Evolutionary conservation across 2,113 vertebrate species (phyloP).

Genomic region (Syngnathus scovelli): DNA sequence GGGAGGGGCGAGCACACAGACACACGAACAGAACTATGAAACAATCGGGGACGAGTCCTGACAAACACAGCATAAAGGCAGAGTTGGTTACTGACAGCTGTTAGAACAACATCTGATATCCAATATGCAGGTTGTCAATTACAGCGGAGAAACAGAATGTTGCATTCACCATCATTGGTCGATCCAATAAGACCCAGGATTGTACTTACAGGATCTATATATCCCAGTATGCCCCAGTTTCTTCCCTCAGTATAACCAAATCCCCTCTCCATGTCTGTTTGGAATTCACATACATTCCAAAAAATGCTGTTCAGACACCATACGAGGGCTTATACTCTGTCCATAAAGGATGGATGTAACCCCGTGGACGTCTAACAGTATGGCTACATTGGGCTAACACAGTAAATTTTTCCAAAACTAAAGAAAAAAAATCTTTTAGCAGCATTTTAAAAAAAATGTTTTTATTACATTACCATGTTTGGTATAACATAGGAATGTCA

Average conservation of each 20-base stretch:
- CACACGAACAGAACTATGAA: no score
- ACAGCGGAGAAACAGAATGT: conserved; percentile 55
- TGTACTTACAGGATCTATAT: conserved; percentile 34
- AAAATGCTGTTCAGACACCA: conserved; percentile 36
- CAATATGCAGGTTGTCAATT: conserved; percentile 24
- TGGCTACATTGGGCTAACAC: neutral
- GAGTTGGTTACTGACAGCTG: conserved; percentile 44
- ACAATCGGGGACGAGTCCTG: no score
- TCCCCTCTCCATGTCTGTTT: conserved; percentile 54
- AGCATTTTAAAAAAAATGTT: no score
- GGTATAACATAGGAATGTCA: no score
- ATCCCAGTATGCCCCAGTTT: conserved; percentile 58
- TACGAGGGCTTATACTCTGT: conserved; percentile 18
- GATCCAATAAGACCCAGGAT: conserved; percentile 16
- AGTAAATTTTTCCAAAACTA: neutral
- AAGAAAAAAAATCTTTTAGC: no score
- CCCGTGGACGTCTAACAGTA: conserved; percentile 28
- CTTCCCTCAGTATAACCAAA: conserved; percentile 45
- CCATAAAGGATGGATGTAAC: conserved; percentile 40
- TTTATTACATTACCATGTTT: no score
- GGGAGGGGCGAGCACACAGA: no score
- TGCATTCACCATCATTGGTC: conserved; percentile 10
- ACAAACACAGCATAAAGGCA: conserved; percentile 20
- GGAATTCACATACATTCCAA: conserved; percentile 35
- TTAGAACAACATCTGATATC: conserved; percentile 28